These are phyloP conservation scores for Zelleria hepariella DNA, from an alignment of 2,888 invertebrate species.

Conservation along the genomic window DNA sequence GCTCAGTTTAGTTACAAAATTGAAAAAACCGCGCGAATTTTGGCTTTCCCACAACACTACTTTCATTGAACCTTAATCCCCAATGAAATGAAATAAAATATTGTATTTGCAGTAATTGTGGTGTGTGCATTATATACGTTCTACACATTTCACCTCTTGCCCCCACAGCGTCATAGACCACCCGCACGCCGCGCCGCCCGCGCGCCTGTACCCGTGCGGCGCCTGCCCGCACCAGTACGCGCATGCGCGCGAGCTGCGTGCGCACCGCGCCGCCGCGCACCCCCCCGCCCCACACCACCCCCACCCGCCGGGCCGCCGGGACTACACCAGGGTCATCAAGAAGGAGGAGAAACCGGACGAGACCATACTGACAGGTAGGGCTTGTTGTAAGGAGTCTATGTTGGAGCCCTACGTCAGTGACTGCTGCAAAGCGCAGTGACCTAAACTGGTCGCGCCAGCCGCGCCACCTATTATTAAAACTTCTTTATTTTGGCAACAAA, in stretches of 20 bases:
- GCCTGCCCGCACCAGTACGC: constrained; percentile 72
- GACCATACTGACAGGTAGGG: constrained; percentile 27
- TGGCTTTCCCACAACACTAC: too few relatives aligned
- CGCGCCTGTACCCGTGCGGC: constrained; percentile 66
- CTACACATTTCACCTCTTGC: background rate
- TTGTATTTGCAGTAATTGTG: too few relatives aligned
- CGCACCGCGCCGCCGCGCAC: constrained; percentile 72
- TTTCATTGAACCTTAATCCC: too few relatives aligned
- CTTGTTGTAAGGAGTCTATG: too few relatives aligned
- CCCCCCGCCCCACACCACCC: constrained; percentile 27
- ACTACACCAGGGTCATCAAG: constrained; percentile 48
- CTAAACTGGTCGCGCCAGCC: too few relatives aligned
- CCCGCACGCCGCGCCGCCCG: constrained; percentile 7
- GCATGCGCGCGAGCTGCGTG: constrained; percentile 75
- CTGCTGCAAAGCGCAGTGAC: too few relatives aligned
- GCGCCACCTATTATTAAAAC: too few relatives aligned
- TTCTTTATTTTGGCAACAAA: too few relatives aligned
- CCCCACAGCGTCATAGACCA: constrained; percentile 38
- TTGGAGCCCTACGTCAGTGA: too few relatives aligned
- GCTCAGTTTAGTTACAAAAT: too few relatives aligned
- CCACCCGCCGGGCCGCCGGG: constrained; percentile 41
- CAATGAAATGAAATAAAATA: too few relatives aligned
- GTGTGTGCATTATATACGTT: background rate
- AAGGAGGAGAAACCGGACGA: constrained; percentile 53
- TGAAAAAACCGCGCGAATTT: too few relatives aligned